These are phyloP conservation scores for Diplolepis rosae DNA, from an alignment of 2,888 invertebrate genomes.

Conservation along the genomic window DNA sequence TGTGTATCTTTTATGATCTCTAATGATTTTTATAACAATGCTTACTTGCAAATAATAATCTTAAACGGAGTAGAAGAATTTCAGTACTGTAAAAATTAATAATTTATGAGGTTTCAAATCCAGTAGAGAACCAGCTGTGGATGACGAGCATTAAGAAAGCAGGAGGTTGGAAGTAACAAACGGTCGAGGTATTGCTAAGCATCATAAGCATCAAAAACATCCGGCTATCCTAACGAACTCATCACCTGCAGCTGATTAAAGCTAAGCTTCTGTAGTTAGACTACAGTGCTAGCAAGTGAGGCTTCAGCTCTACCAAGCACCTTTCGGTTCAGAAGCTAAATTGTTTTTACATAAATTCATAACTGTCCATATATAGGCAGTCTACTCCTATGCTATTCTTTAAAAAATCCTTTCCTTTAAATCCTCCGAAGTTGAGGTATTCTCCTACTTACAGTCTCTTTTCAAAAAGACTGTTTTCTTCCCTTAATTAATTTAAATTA, in stretches of 20 bases:
- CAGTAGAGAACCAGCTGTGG: background rate
- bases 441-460: too few species aligned
- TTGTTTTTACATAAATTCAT: too few species aligned
- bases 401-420: too few species aligned
- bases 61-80: background rate
- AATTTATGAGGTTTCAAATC: background rate
- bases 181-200: constrained; percentile 3
- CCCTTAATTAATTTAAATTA: too few species aligned
- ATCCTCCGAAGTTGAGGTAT: too few species aligned
- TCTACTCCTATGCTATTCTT: too few species aligned
- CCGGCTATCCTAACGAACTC: constrained; percentile 15
- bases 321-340: too few species aligned
- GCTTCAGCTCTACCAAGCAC: background rate
- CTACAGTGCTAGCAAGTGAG: background rate
- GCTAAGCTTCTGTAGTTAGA: background rate
- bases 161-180: constrained; percentile 16
- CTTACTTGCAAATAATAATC: too few species aligned
- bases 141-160: constrained; percentile 5
- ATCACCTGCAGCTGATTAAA: constrained; percentile 24
- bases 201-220: constrained; percentile 14
- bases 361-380: background rate
- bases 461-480: too few species aligned
- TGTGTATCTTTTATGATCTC: background rate
- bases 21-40: background rate
- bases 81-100: background rate